These are phyloP conservation scores for Mesorhabditis sp. DNA, from an alignment of 2,888 invertebrate genomes.

Conservation along the genomic window DNA sequence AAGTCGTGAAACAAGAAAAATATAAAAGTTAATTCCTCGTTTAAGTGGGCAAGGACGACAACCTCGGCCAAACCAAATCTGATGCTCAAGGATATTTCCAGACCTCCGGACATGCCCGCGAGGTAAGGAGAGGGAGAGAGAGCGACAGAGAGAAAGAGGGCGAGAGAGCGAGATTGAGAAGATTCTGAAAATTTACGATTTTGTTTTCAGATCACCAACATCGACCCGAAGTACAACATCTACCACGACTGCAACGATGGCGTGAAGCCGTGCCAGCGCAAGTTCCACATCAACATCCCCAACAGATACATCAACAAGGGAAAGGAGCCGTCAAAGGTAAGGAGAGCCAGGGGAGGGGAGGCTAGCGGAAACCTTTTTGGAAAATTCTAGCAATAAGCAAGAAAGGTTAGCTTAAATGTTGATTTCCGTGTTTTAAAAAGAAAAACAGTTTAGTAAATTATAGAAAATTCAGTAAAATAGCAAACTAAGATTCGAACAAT, in stretches of 20 bases:
- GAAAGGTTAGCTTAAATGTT: too few relatives aligned
- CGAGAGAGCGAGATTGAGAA: too few relatives aligned
- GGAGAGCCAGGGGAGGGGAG: neutral
- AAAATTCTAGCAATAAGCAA: too few relatives aligned
- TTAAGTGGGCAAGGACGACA: neutral
- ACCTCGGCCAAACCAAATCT: neutral
- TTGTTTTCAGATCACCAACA: neutral
- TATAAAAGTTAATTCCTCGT: neutral
- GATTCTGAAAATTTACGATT: neutral
- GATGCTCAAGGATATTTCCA: neutral
- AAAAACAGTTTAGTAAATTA: too few relatives aligned
- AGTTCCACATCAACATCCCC: conserved; percentile 6
- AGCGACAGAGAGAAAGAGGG: too few relatives aligned
- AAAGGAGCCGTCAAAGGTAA: neutral
- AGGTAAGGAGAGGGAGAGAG: neutral
- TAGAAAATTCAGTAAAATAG: too few relatives aligned
- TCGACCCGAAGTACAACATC: conserved; percentile 2
- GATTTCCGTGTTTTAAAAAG: too few relatives aligned
- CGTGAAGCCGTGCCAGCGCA: conserved; percentile 8
- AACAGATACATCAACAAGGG: neutral
- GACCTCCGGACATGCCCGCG: neutral
- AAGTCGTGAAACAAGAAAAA: neutral
- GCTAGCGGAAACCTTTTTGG: too few relatives aligned
- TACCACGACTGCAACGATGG: conserved; percentile 6
- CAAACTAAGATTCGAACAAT: too few relatives aligned